phyloP scores from a whole-genome alignment of 2,888 invertebrate genomes.

The Kuschelorhynchus macadamiae region DNA sequence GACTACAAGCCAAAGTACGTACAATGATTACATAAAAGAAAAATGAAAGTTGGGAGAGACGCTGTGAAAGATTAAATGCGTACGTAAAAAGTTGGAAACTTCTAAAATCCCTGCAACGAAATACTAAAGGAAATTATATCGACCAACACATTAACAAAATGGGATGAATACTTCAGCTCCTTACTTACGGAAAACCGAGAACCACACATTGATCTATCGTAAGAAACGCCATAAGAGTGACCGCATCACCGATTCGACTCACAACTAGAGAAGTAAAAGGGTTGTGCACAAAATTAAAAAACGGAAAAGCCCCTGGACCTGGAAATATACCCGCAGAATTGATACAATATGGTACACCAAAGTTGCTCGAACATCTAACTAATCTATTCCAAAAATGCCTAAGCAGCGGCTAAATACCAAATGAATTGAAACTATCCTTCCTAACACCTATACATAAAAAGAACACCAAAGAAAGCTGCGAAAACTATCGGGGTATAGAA shows the following conservation, averaged over 20 bases:
- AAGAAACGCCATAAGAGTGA: too few species aligned
- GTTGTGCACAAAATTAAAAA: too few species aligned
- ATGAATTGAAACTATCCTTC: conserved; percentile 1
- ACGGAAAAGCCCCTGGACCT: too few species aligned
- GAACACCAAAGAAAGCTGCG: neutral
- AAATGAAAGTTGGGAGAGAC: conserved; percentile 5
- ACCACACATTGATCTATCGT: neutral
- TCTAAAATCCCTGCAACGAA: neutral
- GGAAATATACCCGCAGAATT: neutral
- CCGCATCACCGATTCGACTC: too few species aligned
- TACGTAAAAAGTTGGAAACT: conserved; percentile 4
- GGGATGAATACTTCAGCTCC: conserved; percentile 11
- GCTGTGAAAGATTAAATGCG: conserved; percentile 12
- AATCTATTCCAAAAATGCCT: conserved; percentile 12
- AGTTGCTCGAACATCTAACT: neutral
- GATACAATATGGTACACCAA: neutral
- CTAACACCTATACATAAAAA: neutral
- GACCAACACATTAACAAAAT: neutral
- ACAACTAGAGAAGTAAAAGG: too few species aligned
- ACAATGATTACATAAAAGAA: conserved; percentile 1
- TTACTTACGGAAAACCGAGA: conserved; percentile 12
- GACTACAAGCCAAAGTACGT: neutral
- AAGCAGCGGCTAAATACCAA: conserved; percentile 13
- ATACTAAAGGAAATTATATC: conserved; percentile 3
- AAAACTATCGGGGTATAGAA: conserved; percentile 8